Conservation (phyloP, 1,140 invertebrate species). For the Tribolium castaneum region DNA sequence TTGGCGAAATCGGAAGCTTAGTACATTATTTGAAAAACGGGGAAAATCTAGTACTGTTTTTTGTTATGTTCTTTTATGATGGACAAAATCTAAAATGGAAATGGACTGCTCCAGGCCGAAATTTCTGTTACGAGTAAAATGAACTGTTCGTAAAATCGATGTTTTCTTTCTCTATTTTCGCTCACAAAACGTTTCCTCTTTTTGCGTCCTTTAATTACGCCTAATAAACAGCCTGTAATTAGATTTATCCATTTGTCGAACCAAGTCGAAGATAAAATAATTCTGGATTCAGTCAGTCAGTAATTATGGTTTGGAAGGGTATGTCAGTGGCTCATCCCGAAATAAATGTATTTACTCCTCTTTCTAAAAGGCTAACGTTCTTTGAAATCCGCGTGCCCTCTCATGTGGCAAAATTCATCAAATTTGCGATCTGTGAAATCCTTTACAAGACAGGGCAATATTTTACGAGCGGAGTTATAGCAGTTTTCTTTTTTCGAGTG, state of each 20-base stretch:
- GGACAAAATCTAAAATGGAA: not conserved
- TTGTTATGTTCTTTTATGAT: not conserved
- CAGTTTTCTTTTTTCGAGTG: not conserved
- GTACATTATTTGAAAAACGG: not conserved
- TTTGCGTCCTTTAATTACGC: too few relatives aligned
- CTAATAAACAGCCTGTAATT: too few relatives aligned
- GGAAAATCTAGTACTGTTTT: not conserved
- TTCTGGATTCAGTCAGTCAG: not conserved
- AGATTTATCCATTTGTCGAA: too few relatives aligned
- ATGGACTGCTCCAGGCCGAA: not conserved
- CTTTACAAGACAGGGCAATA: slow-evolving; percentile 2
- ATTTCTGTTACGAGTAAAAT: not conserved
- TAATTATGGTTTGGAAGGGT: not conserved
- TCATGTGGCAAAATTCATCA: slow-evolving; percentile 15
- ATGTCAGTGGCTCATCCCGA: not conserved
- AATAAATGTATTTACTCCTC: not conserved
- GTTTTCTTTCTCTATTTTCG: not conserved
- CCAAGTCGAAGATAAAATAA: too few relatives aligned
- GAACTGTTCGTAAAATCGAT: not conserved
- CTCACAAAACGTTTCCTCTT: too few relatives aligned
- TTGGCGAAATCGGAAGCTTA: not conserved
- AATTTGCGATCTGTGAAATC: not conserved
- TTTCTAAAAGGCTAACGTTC: not conserved
- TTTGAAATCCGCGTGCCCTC: not conserved
- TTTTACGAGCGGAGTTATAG: slow-evolving; percentile 4